Percentiles rank a stretch among this genome's conserved stretches.
phyloP scores from a whole-genome alignment of 2,888 invertebrate genomes.

The Hemicrepidius hirtus region DNA sequence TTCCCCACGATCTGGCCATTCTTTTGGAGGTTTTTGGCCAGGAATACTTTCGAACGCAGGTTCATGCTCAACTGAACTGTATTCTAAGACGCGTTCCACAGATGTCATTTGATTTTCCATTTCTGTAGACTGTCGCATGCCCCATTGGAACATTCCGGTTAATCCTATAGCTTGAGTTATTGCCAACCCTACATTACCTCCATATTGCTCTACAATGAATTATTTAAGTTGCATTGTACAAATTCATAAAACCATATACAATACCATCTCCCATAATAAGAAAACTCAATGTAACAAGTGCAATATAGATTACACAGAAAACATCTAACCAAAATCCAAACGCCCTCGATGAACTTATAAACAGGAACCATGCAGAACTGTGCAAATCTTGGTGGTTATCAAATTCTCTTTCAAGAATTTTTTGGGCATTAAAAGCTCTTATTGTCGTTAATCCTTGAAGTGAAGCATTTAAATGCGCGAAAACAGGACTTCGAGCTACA shows the following conservation, averaged over 20 bases:
- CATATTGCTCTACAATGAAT: conserved; percentile 63
- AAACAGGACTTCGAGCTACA: conserved; percentile 95
- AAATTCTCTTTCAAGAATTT: conserved; percentile 85
- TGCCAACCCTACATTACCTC: conserved; percentile 69
- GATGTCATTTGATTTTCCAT: conserved; percentile 89
- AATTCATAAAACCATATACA: too few relatives aligned
- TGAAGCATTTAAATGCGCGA: conserved; percentile 92
- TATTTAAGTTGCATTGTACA: too few relatives aligned
- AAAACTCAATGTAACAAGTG: conserved; percentile 89
- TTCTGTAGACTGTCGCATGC: conserved; percentile 77
- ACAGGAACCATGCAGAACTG: conserved; percentile 94
- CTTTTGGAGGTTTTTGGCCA: conserved; percentile 80
- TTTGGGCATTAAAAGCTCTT: conserved; percentile 89
- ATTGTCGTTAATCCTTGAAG: conserved; percentile 94
- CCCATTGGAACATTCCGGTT: conserved; percentile 86
- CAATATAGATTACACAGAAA: conserved; percentile 90
- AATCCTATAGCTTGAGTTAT: conserved; percentile 69
- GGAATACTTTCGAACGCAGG: conserved; percentile 76
- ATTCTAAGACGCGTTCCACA: conserved; percentile 84
- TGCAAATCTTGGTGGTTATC: conserved; percentile 90
- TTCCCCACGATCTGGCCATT: conserved; percentile 84
- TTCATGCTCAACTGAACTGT: conserved; percentile 76
- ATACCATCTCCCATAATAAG: conserved; percentile 80
- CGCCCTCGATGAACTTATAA: conserved; percentile 91
- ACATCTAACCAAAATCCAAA: conserved; percentile 96